These are phyloP conservation scores for Lemur catta DNA, from an alignment of 2,797 vertebrate species.

Conservation along the genomic window DNA sequence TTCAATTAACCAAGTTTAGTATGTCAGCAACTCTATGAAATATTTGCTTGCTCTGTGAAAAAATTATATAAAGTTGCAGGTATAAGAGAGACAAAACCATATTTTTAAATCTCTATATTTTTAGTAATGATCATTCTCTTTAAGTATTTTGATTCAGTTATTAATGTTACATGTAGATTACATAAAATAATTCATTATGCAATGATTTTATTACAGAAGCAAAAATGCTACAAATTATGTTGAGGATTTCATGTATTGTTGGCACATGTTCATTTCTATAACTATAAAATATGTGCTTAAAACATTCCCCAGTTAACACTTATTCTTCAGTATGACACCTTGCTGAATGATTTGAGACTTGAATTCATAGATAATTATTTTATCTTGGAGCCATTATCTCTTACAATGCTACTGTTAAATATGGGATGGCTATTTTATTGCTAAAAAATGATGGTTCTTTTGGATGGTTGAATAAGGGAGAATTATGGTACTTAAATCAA, in stretches of 20 bases:
- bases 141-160: conserved; percentile 9
- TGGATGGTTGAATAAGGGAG: background rate
- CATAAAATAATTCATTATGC: background rate
- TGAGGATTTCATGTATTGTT: background rate
- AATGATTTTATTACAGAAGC: background rate
- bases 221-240: conserved; percentile 12
- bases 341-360: conserved; percentile 35
- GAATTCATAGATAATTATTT: conserved; percentile 42
- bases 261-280: conserved; percentile 5
- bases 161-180: background rate
- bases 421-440: background rate
- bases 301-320: background rate
- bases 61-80: background rate
- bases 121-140: background rate
- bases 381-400: conserved; percentile 37
- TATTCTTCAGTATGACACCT: background rate
- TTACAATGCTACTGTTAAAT: conserved; percentile 22
- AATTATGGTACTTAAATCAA: background rate
- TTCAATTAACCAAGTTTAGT: conserved; percentile 10
- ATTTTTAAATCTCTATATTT: background rate
- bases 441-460: background rate
- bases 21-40: background rate
- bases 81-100: background rate
- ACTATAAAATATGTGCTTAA: conserved; percentile 35
- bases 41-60: background rate